Base-by-base conservation (phyloP, 2,113 vertebrate genomes). In the Saimiri boliviensis region DNA sequence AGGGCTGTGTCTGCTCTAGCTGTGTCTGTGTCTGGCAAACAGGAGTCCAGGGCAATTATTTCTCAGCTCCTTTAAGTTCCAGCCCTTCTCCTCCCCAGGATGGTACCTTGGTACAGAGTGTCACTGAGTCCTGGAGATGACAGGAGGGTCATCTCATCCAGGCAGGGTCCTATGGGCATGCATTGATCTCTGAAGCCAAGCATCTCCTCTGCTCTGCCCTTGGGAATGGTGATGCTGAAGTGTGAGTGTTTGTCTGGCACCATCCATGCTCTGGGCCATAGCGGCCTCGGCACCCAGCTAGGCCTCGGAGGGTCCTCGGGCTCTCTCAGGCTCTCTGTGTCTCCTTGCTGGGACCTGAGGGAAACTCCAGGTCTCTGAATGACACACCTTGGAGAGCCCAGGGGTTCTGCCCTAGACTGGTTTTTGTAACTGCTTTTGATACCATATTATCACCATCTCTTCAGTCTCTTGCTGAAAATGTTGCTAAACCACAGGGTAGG, bases 391-490 rank as follows among this genome's bases (percentile, higher is more conserved):
- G 23, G 40, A 77, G 13, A 60, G 47, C 32, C 49, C 8, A 45
- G 40, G 2, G 12, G 16, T 76, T 45, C 47, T 82, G 6, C 32
- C 32, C 4, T 13, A n/a, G 54, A 42, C 66, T 30, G 23, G 32
- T 9, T 89, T 32, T 49, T 52, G 63, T 6, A 40, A 45, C 27
- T 79, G 35, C 40, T 8, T 63, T 82, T 32, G 37, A n/a, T 7
- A 40, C 6, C n/a, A 45, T 1, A 1, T 37, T 19, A 16, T 91
- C 0, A 0, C 49, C 60, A 40, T 63, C 32, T 49, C 37, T 60
- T 35, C n/a, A 45, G 6, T 30, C n/a, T 66, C 25, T 19, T 11
- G 19, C 30, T 82, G n/a, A 52, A 71, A 49, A 93, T 47, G 42
- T 6, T 10, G 30, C 40, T 80, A 76, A 27, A 45, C 47, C 8